Evolutionary conservation across 2,888 invertebrate species (phyloP), one percentile per base, ranked within the genome.

Genomic region (Deroplatys truncata): DNA sequence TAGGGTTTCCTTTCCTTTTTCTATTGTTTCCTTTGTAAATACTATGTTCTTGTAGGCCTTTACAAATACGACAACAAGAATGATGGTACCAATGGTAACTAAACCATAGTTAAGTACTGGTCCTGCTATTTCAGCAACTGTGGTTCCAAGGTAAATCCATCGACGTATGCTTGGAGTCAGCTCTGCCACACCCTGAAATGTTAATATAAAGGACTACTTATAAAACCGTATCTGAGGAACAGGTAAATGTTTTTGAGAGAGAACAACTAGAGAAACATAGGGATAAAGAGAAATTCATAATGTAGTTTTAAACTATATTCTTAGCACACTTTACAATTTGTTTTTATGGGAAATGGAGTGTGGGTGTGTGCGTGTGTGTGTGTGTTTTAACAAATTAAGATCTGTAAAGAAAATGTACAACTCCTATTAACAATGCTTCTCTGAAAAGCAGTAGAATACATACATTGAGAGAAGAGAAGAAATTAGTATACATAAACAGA

Each of bases 91-190:
- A 89, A 96, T 93, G 88, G 96, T 93, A 90, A 97, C 96, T 93
- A 96, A 94, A 43, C 97, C 95, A 93, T 97, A 98, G 2, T 96
- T 95, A 88, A 96, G 93, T 25, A 96, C 92, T 0, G 97, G 97
- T 28, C 95, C 96, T 0, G 96, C 95, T 43, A 96, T 93, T 28
- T 97, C 97, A 0, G 96, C 96, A 91, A 98, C 95, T 0, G 97
- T 96, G 2, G 98, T 98, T 28, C 97, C 96, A 84, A 98, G 92
- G 93, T 96, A 98, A 29, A 98, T 95, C 97, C 97, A 97, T 31
- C 97, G 94, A 92, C 96, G 95, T 89, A 98, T 97, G n/a, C 97
- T 94, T 0, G 97, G 96, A 0, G 97, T 95, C 13, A 98, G 93
- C 91, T 97, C 97, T 88, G 96, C 96, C 84, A 98, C 95, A 20